Evolutionary conservation across 1,140 invertebrate species (phyloP), one percentile per base, ranked within the genome.

Genomic region (Zaprionus tsacasi): DNA sequence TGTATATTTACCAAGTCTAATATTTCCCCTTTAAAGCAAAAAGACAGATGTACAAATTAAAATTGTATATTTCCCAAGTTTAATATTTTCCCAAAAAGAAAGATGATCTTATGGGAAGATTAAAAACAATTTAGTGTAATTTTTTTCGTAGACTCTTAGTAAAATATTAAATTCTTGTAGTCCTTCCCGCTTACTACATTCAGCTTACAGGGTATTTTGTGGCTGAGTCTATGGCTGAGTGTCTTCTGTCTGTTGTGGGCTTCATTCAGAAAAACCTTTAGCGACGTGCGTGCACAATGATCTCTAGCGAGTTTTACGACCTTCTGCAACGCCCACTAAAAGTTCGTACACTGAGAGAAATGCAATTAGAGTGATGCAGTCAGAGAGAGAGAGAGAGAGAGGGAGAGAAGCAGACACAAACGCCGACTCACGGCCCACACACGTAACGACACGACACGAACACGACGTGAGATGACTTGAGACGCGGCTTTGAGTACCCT

Each of bases 251-350:
- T 69, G 60, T 64, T 70, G 67, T 76, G 59, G 77, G 63, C 63
- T 83, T 72, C 81, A 83, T 83, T 83, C 73, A 83, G 81, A 33
- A 83, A 83, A 83, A 85, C 68, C 77, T 85, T 82, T 83, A 43
- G 78, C 65, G 61, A 85, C 70, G 69, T 83, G 81, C 81, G 81
- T 85, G 81, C 81, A 83, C 81, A 85, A 85, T 85, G 67, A 76
- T 72, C 81, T 61, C 68, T 59, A 17, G 67, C 59, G 58, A 76
- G 74, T 88, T 86, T 87, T 87, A 87, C 80, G 82, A 87, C 82
- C 82, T 87, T 87, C 83, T 82, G 72, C 67, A 66, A 87, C 82
- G 83, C 82, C 82, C 83, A 87, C 82, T 78, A 61, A 36, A 61
- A 48, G 58, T 65, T 68, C 45, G 58, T 87, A 81, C 82, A 87